These are phyloP conservation scores for Leptinotarsa juncta DNA, from an alignment of 2,888 invertebrate genomes.

Conservation along the genomic window DNA sequence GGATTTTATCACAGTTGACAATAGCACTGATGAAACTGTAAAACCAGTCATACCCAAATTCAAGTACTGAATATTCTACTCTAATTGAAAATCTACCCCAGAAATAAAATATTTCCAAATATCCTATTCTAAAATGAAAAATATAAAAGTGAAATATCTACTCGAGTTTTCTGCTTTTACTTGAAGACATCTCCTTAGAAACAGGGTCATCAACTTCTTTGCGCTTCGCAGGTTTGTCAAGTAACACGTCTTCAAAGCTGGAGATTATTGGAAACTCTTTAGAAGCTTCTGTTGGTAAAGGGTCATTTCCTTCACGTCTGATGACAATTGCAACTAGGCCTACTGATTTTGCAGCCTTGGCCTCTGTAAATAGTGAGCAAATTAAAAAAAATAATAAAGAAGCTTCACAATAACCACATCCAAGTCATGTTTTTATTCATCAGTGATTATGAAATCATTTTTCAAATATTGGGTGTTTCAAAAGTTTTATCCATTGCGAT, in stretches of 20 bases:
- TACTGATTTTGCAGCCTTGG: conserved; percentile 81
- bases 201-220: conserved; percentile 59
- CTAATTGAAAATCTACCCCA: no score
- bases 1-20: no score
- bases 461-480: background rate
- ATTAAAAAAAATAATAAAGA: no score
- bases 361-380: conserved; percentile 72
- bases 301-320: conserved; percentile 82
- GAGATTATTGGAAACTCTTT: conserved; percentile 70
- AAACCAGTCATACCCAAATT: no score
- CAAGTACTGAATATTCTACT: no score
- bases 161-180: conserved; percentile 45
- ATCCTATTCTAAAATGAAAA: no score
- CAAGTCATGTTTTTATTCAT: background rate
- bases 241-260: conserved; percentile 71
- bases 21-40: no score
- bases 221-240: conserved; percentile 59
- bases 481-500: no score
- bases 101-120: no score
- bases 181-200: conserved; percentile 59
- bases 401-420: no score
- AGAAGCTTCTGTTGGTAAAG: conserved; percentile 73
- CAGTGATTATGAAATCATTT: conserved; percentile 6
- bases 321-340: conserved; percentile 79
- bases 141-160: background rate